Evolutionary conservation across 1,140 invertebrate genomes (phyloP), one percentile per base, ranked within the genome.

Genomic region (Drosophila sulfurigaster): DNA sequence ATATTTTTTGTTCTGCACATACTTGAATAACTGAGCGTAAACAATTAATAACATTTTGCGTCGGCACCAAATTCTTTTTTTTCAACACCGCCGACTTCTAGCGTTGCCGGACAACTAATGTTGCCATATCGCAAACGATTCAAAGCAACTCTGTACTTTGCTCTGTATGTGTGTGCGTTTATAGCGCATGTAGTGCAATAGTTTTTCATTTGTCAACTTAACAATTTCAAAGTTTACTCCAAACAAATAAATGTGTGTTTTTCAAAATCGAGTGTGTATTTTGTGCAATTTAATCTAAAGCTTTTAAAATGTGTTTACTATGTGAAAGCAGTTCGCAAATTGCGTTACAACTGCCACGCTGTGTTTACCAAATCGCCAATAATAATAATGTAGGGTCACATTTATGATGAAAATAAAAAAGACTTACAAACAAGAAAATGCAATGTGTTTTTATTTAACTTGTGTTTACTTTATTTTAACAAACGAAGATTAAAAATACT

Each of bases 111-210:
- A 63, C 1, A 15, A 20, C 28, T 6, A 13, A 13, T 32, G 62
- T 45, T 54, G 25, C 58, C 58, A 62, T 7, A 62, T 30, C 7
- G 7, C 5, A 32, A 8, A 38, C 2, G 10, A 4, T n/a, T 4
- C 16, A 41, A 57, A 62, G 75, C 82, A 79, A 56, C 75, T 30
- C 82, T 86, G 79, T 15, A 11, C 1, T 57, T 46, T 73, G 38
- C 71, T 64, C 69, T 87, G 20, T 16, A 60, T 56, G 66, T 41
- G 45, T 58, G 48, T 68, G 41, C 38, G 30, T 75, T 25, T 56
- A 45, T 69, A 52, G 65, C 43, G 69, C 43, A 28, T 41, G 65
- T 38, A 70, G 6, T 43, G 41, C 35, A 35, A 7, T 52, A 45
- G 8, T 63, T 63, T 63, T 30, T 62, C 32, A 1, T 56, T 71